Conservation (phyloP, 2,888 invertebrate genomes). For the Lasioglossum zephyrum region DNA sequence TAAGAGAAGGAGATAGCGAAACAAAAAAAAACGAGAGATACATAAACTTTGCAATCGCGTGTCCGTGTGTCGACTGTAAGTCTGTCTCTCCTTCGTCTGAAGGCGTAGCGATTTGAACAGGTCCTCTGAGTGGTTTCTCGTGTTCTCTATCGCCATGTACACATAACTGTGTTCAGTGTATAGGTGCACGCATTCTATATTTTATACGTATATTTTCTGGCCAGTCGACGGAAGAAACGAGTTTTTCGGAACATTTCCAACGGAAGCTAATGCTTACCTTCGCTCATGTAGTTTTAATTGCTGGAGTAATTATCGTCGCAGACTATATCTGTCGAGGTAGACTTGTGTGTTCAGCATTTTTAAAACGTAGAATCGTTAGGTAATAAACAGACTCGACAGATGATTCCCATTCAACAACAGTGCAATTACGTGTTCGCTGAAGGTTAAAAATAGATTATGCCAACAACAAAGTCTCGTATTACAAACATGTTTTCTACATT, state of each 20-base stretch:
- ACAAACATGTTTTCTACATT: not conserved
- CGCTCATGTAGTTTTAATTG: not conserved
- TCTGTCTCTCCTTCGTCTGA: conserved; percentile 44
- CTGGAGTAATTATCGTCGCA: not conserved
- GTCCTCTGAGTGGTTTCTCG: conserved; percentile 70
- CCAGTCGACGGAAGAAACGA: not conserved
- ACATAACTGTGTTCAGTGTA: conserved; percentile 34
- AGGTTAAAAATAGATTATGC: not conserved
- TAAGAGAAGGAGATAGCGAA: not conserved
- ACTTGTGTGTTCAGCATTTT: not conserved
- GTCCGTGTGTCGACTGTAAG: conserved; percentile 19
- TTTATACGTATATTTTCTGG: conserved; percentile 23
- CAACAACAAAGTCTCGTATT: not conserved
- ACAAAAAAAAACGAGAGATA: not conserved
- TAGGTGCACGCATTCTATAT: conserved; percentile 34
- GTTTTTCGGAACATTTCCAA: not conserved
- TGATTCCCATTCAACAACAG: not conserved
- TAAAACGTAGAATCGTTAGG: not conserved
- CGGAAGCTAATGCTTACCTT: not conserved
- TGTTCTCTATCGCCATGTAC: conserved; percentile 63
- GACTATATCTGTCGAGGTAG: not conserved
- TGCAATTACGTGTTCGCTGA: not conserved
- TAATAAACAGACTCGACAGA: not conserved
- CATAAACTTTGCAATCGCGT: not conserved
- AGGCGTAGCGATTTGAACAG: conserved; percentile 50